Conservation (phyloP, 2,888 invertebrate genomes). For the Plebejus argus region DNA sequence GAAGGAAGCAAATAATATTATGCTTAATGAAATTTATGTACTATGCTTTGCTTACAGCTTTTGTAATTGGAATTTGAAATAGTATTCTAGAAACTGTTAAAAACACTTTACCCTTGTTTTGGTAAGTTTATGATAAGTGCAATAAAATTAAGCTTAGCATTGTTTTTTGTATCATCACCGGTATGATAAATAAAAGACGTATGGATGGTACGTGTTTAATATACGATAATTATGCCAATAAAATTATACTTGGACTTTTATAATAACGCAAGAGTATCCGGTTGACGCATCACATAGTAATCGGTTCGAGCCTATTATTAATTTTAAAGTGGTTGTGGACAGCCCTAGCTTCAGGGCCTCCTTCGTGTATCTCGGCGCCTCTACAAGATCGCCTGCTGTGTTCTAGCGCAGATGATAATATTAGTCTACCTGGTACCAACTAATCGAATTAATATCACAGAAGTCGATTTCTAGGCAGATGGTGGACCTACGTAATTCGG, state of each 20-base stretch:
- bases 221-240: constrained; percentile 35
- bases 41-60: too few species aligned
- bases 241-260: constrained; percentile 29
- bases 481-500: too few species aligned
- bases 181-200: neutral
- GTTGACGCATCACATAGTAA: constrained; percentile 41
- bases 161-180: neutral
- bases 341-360: constrained; percentile 73
- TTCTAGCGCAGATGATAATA: constrained; percentile 57
- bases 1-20: constrained; percentile 31
- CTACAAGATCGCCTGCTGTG: constrained; percentile 70
- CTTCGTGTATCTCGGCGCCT: constrained; percentile 73
- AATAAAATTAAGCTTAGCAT: neutral
- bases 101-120: neutral
- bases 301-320: constrained; percentile 58
- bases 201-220: constrained; percentile 32
- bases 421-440: constrained; percentile 40
- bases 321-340: constrained; percentile 70
- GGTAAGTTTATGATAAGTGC: neutral
- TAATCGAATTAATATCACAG: constrained; percentile 27
- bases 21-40: too few species aligned
- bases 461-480: too few species aligned
- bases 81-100: neutral
- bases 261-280: constrained; percentile 35
- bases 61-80: too few species aligned